These are phyloP conservation scores for Xanthorhoe spadicearia DNA, from an alignment of 2,888 invertebrate species.

Conservation along the genomic window DNA sequence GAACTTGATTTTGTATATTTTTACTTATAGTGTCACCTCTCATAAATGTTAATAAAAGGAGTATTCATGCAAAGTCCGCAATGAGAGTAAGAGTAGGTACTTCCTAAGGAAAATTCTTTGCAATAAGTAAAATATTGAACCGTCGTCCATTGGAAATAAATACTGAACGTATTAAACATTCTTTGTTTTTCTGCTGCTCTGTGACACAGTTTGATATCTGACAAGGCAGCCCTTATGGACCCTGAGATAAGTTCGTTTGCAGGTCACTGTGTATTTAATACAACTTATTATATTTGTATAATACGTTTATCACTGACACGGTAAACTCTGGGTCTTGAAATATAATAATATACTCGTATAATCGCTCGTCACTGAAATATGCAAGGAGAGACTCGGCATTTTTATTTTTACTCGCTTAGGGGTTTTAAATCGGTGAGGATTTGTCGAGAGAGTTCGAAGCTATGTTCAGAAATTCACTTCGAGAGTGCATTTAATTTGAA, in stretches of 20 bases:
- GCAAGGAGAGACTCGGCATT: neutral
- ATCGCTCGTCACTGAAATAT: neutral
- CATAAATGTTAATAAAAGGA: no score
- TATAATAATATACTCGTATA: neutral
- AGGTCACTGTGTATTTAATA: constrained; percentile 53
- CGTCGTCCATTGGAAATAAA: neutral
- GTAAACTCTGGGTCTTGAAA: constrained; percentile 52
- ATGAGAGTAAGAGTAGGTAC: no score
- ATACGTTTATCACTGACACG: constrained; percentile 68
- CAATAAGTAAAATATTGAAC: neutral
- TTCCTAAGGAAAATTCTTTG: no score
- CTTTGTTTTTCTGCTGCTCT: constrained; percentile 32
- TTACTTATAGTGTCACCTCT: no score
- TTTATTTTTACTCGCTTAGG: no score
- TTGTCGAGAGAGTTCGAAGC: no score
- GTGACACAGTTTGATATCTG: constrained; percentile 44
- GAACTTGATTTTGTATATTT: no score
- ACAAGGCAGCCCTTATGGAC: constrained; percentile 61
- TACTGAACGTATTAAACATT: neutral
- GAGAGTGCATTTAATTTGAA: no score
- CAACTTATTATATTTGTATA: constrained; percentile 48
- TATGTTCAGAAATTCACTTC: no score
- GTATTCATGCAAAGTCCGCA: no score
- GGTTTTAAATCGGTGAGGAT: no score
- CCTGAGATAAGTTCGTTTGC: constrained; percentile 62